Conservation (phyloP, 2,888 invertebrate genomes). For the Sesamia inferens region DNA sequence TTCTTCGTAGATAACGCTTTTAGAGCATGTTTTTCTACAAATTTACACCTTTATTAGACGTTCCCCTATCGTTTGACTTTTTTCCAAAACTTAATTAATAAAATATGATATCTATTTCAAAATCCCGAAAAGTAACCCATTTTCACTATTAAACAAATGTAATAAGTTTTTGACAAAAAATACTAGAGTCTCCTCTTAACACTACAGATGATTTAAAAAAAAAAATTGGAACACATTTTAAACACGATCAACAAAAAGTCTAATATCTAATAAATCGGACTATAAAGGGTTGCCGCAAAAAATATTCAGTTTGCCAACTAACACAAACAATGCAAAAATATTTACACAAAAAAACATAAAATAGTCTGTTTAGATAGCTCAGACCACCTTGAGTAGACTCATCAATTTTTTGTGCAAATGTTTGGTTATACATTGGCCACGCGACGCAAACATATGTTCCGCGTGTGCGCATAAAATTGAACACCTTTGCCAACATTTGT, state of each 20-base stretch:
- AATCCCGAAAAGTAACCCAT: no score
- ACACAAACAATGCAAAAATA: constrained; percentile 49
- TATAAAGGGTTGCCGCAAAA: constrained; percentile 46
- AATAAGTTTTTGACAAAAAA: no score
- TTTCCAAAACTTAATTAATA: no score
- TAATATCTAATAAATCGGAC: constrained; percentile 36
- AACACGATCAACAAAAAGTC: neutral
- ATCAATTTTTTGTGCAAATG: constrained; percentile 72
- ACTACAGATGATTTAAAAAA: no score
- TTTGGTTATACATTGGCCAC: constrained; percentile 73
- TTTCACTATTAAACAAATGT: no score
- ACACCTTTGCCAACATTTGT: constrained; percentile 86
- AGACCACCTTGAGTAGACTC: constrained; percentile 72
- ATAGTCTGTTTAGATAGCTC: constrained; percentile 65
- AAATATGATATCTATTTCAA: no score
- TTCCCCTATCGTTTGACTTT: no score
- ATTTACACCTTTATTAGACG: no score
- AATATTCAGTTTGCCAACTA: constrained; percentile 19
- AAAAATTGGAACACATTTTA: neutral
- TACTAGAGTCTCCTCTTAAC: no score
- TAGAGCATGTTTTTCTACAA: no score
- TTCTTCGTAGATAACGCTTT: no score
- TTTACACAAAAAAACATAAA: constrained; percentile 65
- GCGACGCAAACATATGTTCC: constrained; percentile 74
- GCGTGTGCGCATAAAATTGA: constrained; percentile 79